Evolutionary conservation across 2,888 invertebrate genomes (phyloP).

Genomic region (Asteroscopus sphinx): DNA sequence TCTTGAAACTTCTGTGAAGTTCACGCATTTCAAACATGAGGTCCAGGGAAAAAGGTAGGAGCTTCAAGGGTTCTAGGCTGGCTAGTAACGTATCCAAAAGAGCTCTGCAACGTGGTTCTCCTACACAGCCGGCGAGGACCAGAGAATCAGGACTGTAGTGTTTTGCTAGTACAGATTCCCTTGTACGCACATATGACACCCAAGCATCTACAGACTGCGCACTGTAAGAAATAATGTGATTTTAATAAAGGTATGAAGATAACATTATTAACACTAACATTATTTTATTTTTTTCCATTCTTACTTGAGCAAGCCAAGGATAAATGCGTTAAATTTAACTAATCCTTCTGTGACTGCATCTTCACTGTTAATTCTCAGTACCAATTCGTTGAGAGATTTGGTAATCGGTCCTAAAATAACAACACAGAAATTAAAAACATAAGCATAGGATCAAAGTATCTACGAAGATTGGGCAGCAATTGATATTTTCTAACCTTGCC

Average conservation of each 20-base stretch:
- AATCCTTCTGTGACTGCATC: conserved; percentile 95
- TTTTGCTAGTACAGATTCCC: conserved; percentile 94
- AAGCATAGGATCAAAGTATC: not conserved
- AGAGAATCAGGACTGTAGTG: conserved; percentile 95
- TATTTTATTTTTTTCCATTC: conserved; percentile 62
- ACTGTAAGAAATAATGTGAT: conserved; percentile 76
- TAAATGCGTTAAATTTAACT: conserved; percentile 96
- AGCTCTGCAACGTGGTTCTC: conserved; percentile 89
- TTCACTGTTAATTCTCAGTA: conserved; percentile 95
- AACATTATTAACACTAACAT: not conserved
- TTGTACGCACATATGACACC: conserved; percentile 95
- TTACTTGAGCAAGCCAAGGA: conserved; percentile 96
- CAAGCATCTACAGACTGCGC: conserved; percentile 97
- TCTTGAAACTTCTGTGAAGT: conserved; percentile 93
- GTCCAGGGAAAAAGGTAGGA: conserved; percentile 95
- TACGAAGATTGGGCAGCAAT: not conserved
- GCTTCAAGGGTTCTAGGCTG: conserved; percentile 94
- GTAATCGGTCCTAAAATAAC: conserved; percentile 92
- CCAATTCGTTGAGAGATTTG: conserved; percentile 95
- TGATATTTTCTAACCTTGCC: conserved; percentile 90
- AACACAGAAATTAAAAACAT: not conserved
- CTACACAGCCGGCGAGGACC: conserved; percentile 91
- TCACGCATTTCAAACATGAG: conserved; percentile 94
- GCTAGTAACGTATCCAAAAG: conserved; percentile 93
- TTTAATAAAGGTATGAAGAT: conserved; percentile 1